These are phyloP conservation scores for Idaea biselata DNA, from an alignment of 2,888 invertebrate species.

Conservation along the genomic window DNA sequence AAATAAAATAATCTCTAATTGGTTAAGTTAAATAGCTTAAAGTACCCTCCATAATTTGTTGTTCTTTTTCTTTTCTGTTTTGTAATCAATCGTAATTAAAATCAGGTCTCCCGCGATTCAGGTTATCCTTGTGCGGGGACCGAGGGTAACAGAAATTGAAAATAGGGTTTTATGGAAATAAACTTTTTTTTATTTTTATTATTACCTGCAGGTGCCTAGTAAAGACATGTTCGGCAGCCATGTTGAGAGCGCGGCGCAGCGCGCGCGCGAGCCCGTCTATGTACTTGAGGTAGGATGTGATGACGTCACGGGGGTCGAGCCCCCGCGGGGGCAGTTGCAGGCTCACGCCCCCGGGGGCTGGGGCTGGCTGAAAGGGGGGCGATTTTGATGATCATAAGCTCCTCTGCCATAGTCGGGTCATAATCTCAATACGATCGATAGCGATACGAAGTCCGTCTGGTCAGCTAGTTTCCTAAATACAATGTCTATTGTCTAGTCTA, in stretches of 20 bases:
- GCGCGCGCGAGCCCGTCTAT: constrained; percentile 81
- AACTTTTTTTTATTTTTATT: too few relatives aligned
- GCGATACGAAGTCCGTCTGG: neutral
- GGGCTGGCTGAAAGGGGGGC: constrained; percentile 60
- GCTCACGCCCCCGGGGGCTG: constrained; percentile 81
- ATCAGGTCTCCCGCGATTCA: too few relatives aligned
- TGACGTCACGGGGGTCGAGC: constrained; percentile 75
- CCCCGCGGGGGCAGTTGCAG: constrained; percentile 76
- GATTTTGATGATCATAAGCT: neutral
- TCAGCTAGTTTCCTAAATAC: neutral
- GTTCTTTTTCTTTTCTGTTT: too few relatives aligned
- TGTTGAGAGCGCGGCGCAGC: constrained; percentile 72
- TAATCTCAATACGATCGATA: neutral
- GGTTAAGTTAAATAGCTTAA: too few relatives aligned
- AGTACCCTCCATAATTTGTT: too few relatives aligned
- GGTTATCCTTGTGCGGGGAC: too few relatives aligned
- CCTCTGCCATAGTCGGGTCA: too few relatives aligned
- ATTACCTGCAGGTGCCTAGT: constrained; percentile 78
- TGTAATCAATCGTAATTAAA: too few relatives aligned
- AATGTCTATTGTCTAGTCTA: constrained; percentile 24
- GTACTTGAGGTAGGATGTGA: constrained; percentile 74
- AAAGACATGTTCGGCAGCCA: constrained; percentile 79
- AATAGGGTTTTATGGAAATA: too few relatives aligned
- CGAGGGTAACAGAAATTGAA: too few relatives aligned
- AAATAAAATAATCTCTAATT: too few relatives aligned